A percentile compares a stretch with the other conserved stretches of the same genome.
phyloP scores from a whole-genome alignment of 2,797 vertebrate species.

The Alectoris magna region DNA sequence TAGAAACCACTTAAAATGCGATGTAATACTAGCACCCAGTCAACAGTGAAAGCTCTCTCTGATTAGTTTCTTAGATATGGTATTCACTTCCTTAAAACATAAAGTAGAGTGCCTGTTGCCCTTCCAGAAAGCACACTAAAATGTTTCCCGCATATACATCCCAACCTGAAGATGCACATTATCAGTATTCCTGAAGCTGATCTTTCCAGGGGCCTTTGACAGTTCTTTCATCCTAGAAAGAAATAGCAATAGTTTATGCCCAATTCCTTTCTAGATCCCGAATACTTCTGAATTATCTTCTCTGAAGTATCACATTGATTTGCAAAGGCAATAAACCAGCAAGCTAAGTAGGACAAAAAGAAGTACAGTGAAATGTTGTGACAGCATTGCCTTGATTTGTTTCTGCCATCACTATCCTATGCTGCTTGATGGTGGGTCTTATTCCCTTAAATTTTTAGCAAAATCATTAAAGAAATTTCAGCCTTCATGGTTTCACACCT shows the following conservation, averaged over 20 bases:
- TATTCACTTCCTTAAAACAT: neutral
- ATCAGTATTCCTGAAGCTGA: neutral
- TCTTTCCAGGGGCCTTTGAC: neutral
- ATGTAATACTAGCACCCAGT: neutral
- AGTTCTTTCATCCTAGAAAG: neutral
- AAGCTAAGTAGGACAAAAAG: neutral
- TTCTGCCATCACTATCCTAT: neutral
- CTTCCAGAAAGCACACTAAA: neutral
- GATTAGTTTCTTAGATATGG: neutral
- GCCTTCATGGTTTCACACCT: neutral
- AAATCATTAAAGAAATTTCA: neutral
- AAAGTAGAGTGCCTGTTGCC: neutral
- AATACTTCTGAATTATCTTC: neutral
- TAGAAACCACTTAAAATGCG: neutral
- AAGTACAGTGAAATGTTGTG: neutral
- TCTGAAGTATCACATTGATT: neutral
- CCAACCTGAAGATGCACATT: neutral
- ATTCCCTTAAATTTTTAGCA: slow-evolving; percentile 25
- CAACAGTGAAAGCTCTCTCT: neutral
- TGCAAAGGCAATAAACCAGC: neutral
- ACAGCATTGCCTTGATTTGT: neutral
- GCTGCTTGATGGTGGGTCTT: neutral
- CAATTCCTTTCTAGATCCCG: accelerated
- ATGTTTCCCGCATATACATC: neutral
- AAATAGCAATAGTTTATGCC: neutral